Evolutionary conservation across 2,113 vertebrate species (phyloP).

Genomic region (Myrmecobius fasciatus): DNA sequence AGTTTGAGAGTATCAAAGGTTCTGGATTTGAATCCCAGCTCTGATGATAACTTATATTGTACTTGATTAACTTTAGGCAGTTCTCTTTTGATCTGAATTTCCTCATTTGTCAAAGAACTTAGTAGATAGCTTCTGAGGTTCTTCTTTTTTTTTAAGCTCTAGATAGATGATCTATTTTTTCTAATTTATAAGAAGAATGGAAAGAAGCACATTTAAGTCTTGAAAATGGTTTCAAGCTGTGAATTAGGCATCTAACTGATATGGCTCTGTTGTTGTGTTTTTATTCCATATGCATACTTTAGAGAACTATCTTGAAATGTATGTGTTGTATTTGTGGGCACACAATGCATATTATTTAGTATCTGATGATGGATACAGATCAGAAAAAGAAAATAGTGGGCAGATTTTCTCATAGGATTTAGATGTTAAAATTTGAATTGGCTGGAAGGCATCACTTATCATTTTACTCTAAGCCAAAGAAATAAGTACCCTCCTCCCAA

Average conservation of each 20-base stretch:
- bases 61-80: not conserved
- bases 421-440: not conserved
- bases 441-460: not conserved
- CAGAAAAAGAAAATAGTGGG: not conserved
- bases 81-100: not conserved
- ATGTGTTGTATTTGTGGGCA: not conserved
- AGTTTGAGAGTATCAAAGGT: not conserved
- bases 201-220: not conserved
- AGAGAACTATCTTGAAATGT: not conserved
- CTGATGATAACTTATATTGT: not conserved
- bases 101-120: not conserved
- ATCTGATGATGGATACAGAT: not conserved
- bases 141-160: not conserved
- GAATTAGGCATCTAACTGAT: slow-evolving; percentile 31
- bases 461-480: not conserved
- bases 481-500: not conserved
- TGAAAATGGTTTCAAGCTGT: not conserved
- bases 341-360: not conserved
- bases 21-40: not conserved
- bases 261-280: slow-evolving; percentile 7
- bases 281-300: not conserved
- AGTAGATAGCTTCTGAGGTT: not conserved
- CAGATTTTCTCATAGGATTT: not conserved
- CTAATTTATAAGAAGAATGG: not conserved
- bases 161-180: not conserved